Percentiles rank a stretch among this genome's conserved stretches.
Evolutionary conservation across 2,888 invertebrate genomes (phyloP).

Genomic region (Lithosia quadra): DNA sequence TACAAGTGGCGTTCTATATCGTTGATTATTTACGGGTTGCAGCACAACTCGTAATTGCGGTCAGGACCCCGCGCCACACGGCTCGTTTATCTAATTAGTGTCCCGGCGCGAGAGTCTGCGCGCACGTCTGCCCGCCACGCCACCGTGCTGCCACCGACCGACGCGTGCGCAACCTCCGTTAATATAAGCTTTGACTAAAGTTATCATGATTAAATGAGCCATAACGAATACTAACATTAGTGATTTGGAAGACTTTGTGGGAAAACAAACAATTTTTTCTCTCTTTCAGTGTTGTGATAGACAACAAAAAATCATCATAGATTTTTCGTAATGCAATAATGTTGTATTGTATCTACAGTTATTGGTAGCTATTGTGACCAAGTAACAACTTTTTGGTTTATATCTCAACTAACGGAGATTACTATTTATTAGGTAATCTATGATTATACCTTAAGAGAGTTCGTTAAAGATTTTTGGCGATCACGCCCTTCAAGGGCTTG

Average conservation of each 20-base stretch:
- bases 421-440: too few species aligned
- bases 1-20: constrained; percentile 77
- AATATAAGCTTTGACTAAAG: constrained; percentile 32
- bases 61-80: constrained; percentile 82
- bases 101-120: constrained; percentile 66
- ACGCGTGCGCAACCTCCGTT: constrained; percentile 46
- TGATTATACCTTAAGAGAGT: too few species aligned
- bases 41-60: constrained; percentile 81
- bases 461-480: too few species aligned
- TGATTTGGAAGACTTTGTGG: constrained; percentile 35
- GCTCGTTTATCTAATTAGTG: constrained; percentile 86
- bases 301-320: too few species aligned
- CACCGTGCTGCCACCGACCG: constrained; percentile 33
- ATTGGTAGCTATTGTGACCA: neutral
- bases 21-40: constrained; percentile 81
- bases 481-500: too few species aligned
- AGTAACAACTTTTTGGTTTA: neutral
- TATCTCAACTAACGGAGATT: neutral
- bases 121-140: constrained; percentile 56
- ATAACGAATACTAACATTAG: constrained; percentile 38
- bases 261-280: neutral
- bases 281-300: too few species aligned
- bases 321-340: neutral
- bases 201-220: constrained; percentile 45
- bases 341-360: neutral